Percentiles rank a stretch among this genome's conserved stretches.
Conservation (phyloP, 2,797 vertebrate species). For the Cirrhinus molitorella region DNA sequence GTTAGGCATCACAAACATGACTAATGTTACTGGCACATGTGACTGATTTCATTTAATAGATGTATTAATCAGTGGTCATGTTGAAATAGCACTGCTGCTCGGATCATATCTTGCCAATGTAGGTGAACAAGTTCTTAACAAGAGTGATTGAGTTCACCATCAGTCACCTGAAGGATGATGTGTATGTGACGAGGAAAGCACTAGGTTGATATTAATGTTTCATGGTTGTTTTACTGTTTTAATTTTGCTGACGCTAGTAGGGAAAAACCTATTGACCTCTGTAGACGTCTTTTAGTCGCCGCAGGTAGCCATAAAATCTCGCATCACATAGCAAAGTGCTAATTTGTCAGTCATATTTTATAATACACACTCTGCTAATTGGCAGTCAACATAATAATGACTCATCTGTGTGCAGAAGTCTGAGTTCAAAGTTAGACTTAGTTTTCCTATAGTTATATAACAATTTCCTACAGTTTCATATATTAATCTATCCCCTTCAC, state of each 20-base stretch:
- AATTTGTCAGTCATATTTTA: background rate
- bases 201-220: conserved; percentile 8
- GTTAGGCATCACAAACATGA: conserved; percentile 37
- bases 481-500: too few species aligned
- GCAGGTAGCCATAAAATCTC: background rate
- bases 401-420: background rate
- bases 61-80: conserved; percentile 2
- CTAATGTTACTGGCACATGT: conserved; percentile 34
- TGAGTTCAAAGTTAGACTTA: background rate
- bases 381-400: background rate
- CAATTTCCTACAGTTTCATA: too few species aligned
- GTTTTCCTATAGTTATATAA: too few species aligned
- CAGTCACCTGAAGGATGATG: background rate
- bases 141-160: conserved; percentile 19
- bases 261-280: background rate
- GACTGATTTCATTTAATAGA: conserved; percentile 33
- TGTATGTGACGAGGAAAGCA: background rate
- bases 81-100: background rate
- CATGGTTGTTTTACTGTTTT: background rate
- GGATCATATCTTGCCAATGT: background rate
- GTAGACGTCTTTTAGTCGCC: background rate
- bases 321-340: background rate
- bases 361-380: background rate
- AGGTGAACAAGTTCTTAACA: conserved; percentile 21
- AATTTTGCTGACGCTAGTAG: background rate